Conservation (phyloP, 2,113 vertebrate species). For the Pteronura brasiliensis region DNA sequence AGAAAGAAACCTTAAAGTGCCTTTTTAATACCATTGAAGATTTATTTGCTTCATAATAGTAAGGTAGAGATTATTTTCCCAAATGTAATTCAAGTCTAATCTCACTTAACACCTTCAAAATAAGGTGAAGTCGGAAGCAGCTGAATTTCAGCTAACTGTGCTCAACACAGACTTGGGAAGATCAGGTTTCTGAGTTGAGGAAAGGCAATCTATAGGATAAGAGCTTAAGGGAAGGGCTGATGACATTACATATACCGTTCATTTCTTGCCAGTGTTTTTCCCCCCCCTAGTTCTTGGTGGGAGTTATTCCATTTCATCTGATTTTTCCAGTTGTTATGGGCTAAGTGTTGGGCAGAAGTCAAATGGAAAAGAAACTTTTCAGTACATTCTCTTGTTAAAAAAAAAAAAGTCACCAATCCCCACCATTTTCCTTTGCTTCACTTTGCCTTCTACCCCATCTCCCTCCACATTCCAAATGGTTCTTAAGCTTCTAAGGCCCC, state of each 20-base stretch:
- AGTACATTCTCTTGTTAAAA: neutral
- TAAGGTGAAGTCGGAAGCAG: neutral
- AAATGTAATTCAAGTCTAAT: constrained; percentile 58
- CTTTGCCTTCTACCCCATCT: neutral
- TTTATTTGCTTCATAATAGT: constrained; percentile 45
- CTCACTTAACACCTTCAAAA: constrained; percentile 42
- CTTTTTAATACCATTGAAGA: constrained; percentile 52
- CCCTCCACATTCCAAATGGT: neutral
- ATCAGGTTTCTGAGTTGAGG: neutral
- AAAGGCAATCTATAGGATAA: neutral
- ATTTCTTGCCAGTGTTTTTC: neutral
- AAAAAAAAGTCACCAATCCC: neutral
- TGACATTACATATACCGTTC: neutral
- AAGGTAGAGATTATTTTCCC: constrained; percentile 52
- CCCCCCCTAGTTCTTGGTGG: neutral
- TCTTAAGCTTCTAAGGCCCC: neutral
- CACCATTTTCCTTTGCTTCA: neutral
- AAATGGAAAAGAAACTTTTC: neutral
- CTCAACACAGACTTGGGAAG: neutral
- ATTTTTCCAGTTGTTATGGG: neutral
- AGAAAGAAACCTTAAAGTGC: constrained; percentile 36
- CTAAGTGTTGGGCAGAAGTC: neutral
- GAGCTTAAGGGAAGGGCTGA: neutral
- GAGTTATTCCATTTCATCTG: neutral
- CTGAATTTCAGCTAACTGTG: constrained; percentile 2